Base-by-base conservation (phyloP, 2,113 vertebrate genomes). In the Nipponia nippon region DNA sequence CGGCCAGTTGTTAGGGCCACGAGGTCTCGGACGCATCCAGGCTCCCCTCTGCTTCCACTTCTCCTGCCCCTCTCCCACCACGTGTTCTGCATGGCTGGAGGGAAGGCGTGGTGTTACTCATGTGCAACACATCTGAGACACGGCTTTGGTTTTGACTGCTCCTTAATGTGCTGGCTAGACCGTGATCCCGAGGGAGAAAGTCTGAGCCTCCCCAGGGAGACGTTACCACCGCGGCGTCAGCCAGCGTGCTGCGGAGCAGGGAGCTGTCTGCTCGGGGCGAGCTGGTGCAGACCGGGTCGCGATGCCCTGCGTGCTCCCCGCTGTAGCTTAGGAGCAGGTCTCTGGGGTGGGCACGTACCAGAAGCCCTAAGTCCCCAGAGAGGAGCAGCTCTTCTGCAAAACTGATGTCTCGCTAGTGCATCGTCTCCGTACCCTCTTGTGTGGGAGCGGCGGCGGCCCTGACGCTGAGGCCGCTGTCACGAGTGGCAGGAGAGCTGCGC, bases 211-310 rank as follows among this genome's bases (percentile, higher is more conserved):
- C 73, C 67, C 27, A 8, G 36, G 61, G 86, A 40, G 47, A 36
- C 0, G 1, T 29, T 61, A 2, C 15, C 9, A 13, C 46, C 0
- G 6, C 0, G 3, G 2, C 14, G 58, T 8, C 18, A 7, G 47
- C 16, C n/a, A 12, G 62, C 1, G 11, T 25, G 50, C 58, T 17
- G 49, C 1, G 40, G 67, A 18, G 30, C 36, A 12, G 71, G 40
- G n/a, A 49, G 11, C 32, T 10, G 23, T 11, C 14, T 47, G 78
- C 71, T 46, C 0, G 0, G 75, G 49, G 3, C 10, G 52, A 11
- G 73, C 40, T 18, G 58, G 9, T 29, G n/a, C n/a, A 23, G 72
- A 36, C 17, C 49, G 13, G 18, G 10, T 10, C 4, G 32, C 1
- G 3, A 6, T 25, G 32, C 49, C 19, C 38, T 15, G 44, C 1